Percentiles rank a stretch among this genome's conserved stretches.
Evolutionary conservation across 2,797 vertebrate genomes (phyloP).

Genomic region (Rousettus madagascariensis): DNA sequence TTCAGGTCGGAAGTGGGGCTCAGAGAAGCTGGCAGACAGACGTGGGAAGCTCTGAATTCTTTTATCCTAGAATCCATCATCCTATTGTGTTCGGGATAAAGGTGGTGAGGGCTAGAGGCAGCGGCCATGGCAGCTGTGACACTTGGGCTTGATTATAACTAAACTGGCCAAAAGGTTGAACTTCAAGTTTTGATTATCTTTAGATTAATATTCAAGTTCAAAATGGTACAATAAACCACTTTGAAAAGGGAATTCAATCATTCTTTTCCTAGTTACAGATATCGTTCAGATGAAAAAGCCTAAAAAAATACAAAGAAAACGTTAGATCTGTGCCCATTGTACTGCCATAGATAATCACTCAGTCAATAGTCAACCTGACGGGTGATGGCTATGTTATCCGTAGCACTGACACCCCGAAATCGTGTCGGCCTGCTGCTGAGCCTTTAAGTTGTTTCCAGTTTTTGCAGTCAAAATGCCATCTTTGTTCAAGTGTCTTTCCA

Average conservation of each 20-base stretch:
- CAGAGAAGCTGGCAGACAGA: neutral
- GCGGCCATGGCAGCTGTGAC: neutral
- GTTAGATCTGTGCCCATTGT: neutral
- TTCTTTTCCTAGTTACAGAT: neutral
- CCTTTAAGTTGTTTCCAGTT: neutral
- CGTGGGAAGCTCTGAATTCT: neutral
- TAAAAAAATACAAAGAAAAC: neutral
- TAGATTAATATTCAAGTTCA: neutral
- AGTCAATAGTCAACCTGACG: neutral
- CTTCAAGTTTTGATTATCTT: neutral
- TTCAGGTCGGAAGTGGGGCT: neutral
- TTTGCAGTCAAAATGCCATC: slow-evolving; percentile 32
- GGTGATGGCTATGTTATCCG: neutral
- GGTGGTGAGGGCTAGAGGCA: neutral
- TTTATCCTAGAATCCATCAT: neutral
- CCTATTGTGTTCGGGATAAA: neutral
- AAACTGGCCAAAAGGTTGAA: neutral
- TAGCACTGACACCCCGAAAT: neutral
- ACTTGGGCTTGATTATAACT: neutral
- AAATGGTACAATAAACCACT: neutral
- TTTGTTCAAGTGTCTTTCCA: neutral
- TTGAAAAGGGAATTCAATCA: neutral
- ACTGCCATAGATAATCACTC: neutral
- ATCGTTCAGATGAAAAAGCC: neutral
- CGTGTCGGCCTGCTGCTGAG: neutral